These are phyloP conservation scores for Aproaerema taeniolella DNA, from an alignment of 2,888 invertebrate genomes.

Conservation along the genomic window DNA sequence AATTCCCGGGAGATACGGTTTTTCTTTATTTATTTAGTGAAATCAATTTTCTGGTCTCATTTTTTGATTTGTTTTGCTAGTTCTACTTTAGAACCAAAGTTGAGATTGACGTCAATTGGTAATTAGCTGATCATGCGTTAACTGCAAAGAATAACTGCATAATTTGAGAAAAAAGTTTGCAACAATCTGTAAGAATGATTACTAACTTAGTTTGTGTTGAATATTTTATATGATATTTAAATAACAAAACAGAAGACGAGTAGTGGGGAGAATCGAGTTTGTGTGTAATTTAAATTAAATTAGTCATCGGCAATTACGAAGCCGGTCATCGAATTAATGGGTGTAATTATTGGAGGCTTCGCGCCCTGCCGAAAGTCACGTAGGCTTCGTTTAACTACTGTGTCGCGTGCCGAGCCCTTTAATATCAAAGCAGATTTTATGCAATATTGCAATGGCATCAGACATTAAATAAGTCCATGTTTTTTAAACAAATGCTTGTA, in stretches of 20 bases:
- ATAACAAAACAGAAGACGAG: conserved; percentile 2
- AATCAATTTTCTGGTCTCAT: background rate
- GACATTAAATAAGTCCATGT: too few species aligned
- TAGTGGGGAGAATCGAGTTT: conserved; percentile 1
- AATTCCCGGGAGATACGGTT: too few species aligned
- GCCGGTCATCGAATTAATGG: conserved; percentile 45
- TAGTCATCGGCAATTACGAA: conserved; percentile 34
- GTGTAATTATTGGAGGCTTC: conserved; percentile 38
- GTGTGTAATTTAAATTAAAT: conserved; percentile 6
- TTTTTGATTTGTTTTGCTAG: background rate
- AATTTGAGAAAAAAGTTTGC: background rate
- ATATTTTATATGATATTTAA: background rate
- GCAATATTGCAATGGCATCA: conserved; percentile 34
- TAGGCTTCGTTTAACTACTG: conserved; percentile 35
- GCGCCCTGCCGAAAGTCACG: conserved; percentile 55
- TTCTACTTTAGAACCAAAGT: background rate
- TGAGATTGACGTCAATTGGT: conserved; percentile 2
- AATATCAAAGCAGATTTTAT: conserved; percentile 25
- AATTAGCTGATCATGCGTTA: conserved; percentile 2
- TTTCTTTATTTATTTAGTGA: background rate
- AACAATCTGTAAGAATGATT: background rate
- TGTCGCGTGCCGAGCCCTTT: conserved; percentile 46
- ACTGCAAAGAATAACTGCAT: background rate
- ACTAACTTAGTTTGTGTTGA: background rate
- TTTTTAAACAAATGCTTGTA: too few species aligned